Evolutionary conservation across 2,113 vertebrate genomes (phyloP), one percentile per base, ranked within the genome.

Genomic region (Clarias gariepinus): DNA sequence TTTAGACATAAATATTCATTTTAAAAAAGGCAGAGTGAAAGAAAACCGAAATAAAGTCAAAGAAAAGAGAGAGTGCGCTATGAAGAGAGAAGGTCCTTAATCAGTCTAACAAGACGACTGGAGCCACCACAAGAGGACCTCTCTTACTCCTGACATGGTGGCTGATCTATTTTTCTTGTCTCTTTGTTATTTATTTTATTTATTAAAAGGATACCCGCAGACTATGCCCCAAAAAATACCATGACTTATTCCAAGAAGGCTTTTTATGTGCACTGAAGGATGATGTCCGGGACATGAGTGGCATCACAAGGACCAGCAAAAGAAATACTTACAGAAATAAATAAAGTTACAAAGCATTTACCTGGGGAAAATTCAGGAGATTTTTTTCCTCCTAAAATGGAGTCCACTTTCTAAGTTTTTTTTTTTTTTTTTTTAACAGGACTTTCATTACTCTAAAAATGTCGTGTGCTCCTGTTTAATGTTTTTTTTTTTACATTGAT

Each of bases 71-170:
- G 73, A 74, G 41, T 16, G 47, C 7, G 52, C 73, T 25, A 0
- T 16, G 13, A 64, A 60, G 58, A 81, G 57, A 85, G 82, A 91
- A 41, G 28, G 30, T 68, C 30, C 61, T 79, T 90, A 90, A 93
- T 92, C 89, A 86, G 84, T 90, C 81, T 87, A 86, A 91, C 58
- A 91, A 80, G 88, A 92, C 87, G 79, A 87, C 85, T 81, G 83
- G 74, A 84, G 58, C 84, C 87, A 69, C 87, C 69, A 69, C 28
- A 86, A 36, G 80, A 73, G 0, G 41, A 74, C 23, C 12, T 74
- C 13, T 74, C 23, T 52, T n/a, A 53, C 2, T 74, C 13, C 73
- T 15, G 73, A 7, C 23, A 15, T 53, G 21, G 41, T 52, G 21
- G 23, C 68, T 47, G 19, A 1, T 3, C 13, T 25, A 25, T 52